Evolutionary conservation across 37 sponge, comb jelly and placozoan species (phyloP).

Genomic region (Trichoplax adhaerens): DNA sequence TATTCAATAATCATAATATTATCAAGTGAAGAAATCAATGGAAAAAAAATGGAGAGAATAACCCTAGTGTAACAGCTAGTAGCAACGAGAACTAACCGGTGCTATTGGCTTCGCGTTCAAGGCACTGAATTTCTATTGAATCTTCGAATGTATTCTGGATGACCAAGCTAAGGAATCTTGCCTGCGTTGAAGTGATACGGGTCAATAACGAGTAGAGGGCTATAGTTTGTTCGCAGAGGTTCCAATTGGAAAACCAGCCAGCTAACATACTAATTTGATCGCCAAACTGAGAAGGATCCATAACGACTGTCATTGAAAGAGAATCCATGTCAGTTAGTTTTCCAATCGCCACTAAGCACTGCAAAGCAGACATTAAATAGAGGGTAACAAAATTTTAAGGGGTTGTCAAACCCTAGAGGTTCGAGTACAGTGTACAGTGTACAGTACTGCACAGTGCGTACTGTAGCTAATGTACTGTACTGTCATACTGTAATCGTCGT

Average conservation of each 20-base stretch:
- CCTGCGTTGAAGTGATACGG: constrained; percentile 55
- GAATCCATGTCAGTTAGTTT: too few relatives aligned
- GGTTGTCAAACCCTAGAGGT: too few relatives aligned
- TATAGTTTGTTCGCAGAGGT: constrained; percentile 77
- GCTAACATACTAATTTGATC: constrained; percentile 37
- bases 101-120: constrained; percentile 63
- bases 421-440: too few relatives aligned
- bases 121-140: constrained; percentile 24
- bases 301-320: constrained; percentile 12
- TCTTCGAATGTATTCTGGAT: constrained; percentile 31
- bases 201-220: constrained; percentile 65
- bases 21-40: not conserved
- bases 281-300: constrained; percentile 47
- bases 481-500: too few relatives aligned
- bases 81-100: constrained; percentile 28
- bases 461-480: too few relatives aligned
- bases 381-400: too few relatives aligned
- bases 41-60: constrained; percentile 11
- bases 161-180: constrained; percentile 60
- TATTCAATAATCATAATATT: too few relatives aligned
- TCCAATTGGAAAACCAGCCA: constrained; percentile 76
- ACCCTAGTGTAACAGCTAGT: not conserved
- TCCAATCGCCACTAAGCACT: too few relatives aligned
- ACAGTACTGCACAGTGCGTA: too few relatives aligned
- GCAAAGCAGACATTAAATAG: too few relatives aligned